Percentiles rank a stretch among this genome's conserved stretches.
Conservation (phyloP, 37 sponge, comb jelly and placozoan genomes). For the Agelas oroides region DNA sequence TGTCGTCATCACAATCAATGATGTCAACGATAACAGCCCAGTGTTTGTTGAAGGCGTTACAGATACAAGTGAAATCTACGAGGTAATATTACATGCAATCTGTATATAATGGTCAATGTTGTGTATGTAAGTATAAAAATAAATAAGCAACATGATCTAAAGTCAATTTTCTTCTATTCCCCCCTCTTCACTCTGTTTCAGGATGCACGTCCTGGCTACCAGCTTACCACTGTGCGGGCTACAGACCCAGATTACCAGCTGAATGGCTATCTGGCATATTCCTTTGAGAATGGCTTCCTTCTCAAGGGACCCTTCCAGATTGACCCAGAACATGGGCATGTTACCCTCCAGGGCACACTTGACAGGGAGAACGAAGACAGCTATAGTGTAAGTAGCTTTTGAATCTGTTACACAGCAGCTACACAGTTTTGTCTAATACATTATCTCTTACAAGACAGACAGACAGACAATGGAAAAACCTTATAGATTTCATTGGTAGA, state of each 20-base stretch:
- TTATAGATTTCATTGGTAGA: too few relatives aligned
- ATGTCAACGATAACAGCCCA: conserved; percentile 76
- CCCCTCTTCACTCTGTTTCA: too few relatives aligned
- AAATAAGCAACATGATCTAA: too few relatives aligned
- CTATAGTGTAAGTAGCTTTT: neutral
- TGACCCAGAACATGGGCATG: conserved; percentile 7
- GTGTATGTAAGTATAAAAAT: too few relatives aligned
- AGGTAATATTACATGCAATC: neutral
- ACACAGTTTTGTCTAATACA: too few relatives aligned
- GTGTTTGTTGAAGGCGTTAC: neutral
- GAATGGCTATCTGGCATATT: conserved; percentile 32
- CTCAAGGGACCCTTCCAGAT: conserved; percentile 33
- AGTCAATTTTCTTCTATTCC: too few relatives aligned
- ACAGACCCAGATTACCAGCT: conserved; percentile 25
- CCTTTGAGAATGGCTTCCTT: conserved; percentile 9
- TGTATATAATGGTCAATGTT: neutral
- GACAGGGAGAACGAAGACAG: conserved; percentile 12
- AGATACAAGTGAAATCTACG: neutral
- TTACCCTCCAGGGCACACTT: conserved; percentile 9
- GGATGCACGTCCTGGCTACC: too few relatives aligned
- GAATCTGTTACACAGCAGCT: too few relatives aligned
- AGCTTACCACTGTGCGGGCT: conserved; percentile 6
- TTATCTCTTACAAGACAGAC: too few relatives aligned
- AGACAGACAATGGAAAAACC: too few relatives aligned
- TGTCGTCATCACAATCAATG: conserved; percentile 36